Evolutionary conservation across 2,797 vertebrate genomes (phyloP), one percentile per base, ranked within the genome.

Genomic region (Lacerta bilineata): DNA sequence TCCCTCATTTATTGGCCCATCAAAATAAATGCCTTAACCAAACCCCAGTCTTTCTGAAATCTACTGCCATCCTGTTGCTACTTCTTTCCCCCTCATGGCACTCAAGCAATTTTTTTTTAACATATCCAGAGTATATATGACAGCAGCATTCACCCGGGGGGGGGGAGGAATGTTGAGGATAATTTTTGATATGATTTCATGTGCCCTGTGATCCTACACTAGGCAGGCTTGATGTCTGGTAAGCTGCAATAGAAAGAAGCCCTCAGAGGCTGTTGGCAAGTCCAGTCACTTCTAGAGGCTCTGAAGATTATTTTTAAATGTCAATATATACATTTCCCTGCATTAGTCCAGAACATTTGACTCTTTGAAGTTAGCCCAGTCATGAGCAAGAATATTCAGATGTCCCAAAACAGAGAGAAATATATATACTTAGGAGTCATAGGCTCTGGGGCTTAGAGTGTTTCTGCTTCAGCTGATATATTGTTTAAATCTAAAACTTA

Each of bases 401-500:
- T 93, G 92, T 94, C 95, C 94, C 55, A 3, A 92, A 95, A 93
- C 94, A 93, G 95, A 93, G 87, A 36, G 1, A 92, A 93, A 64
- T 23, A 64, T 23, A 92, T 90, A 93, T 93, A 94, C 93, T 95
- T 93, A 75, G 93, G 91, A 93, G 91, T 95, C 94, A 94, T 93
- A 95, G 93, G 92, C 93, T 95, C 92, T 93, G 29, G 61, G 91
- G 95, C 93, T 94, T 10, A 0, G 93, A 95, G 95, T 96, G 91
- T 97, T 96, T 97, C 96, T 97, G 96, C 96, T 97, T 97, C 95
- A 95, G 95, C 96, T 97, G 97, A 97, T 97, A 96, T 95, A 97
- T 96, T 97, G 96, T 97, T 96, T 97, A 97, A 97, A 97, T 97
- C 97, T 97, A 97, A 97, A 97, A 97, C 97, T 97, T 97, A 97